Evolutionary conservation across 2,888 invertebrate genomes (phyloP), one percentile per base, ranked within the genome.

Genomic region (Tinea semifulvella): DNA sequence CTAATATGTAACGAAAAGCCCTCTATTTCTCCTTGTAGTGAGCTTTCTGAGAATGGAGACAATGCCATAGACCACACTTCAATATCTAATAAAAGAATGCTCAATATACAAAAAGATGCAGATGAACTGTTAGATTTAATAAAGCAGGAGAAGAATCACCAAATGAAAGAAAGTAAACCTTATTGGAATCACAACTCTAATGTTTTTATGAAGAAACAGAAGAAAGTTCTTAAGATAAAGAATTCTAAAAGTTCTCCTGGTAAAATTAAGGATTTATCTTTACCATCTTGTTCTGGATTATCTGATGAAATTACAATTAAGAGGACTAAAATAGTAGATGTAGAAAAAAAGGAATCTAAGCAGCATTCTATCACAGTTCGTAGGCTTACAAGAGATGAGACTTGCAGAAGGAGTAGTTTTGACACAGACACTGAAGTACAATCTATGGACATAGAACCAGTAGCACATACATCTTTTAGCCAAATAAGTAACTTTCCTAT

Each of bases 1-100:
- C 61, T 82, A 50, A 81, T 77, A 49, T 82, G 81, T 54, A 82
- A 81, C 55, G 82, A 82, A 54, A 81, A 82, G 49, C 76, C 80
- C 36, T 79, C 80, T 22, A 74, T 80, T 56, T 81, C 82, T 18
- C 80, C 81, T 2, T 77, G 77, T 55, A 80, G 81, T 56, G 81
- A 81, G 52, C 54, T 81, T 45, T 79, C 79, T 2, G 81, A 80
- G 53, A 64, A 63, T 50, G 71, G 74, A 3, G 79, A 79, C n/a
- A 76, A 71, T 52, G 73, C 73, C 5, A 68, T 58, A 17, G 77
- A 77, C 48, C 64, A 50, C 44, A 54, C 61, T 46, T 51, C 65
- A 16, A 64, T 26, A 1, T 17, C 36, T 4, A 7, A 16, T 10
- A 36, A 36, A 36, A 36, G 36, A 18, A 10, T 10, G 10, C 6